Evolutionary conservation across 2,113 vertebrate genomes (phyloP), one percentile per base, ranked within the genome.

Genomic region (Dendrocopos noguchii): DNA sequence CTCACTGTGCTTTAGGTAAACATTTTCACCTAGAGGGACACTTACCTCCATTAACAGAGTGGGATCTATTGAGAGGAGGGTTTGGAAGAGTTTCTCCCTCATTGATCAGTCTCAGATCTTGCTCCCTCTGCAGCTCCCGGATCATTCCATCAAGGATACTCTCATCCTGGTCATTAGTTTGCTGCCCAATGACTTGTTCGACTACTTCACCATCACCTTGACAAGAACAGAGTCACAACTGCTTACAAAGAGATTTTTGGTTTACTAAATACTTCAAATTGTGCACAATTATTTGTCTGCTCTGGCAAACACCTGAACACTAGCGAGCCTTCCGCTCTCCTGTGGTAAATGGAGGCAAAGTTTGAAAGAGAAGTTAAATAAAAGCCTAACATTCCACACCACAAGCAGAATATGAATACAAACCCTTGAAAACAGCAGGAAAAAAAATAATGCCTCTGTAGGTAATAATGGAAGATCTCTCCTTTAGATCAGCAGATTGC

Each of bases 101-200:
- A 25, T 96, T 97, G 55, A 97, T 96, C 21, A 97, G 96, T 28
- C 96, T 97, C 73, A 97, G 94, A 87, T 99, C 98, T 94, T 99
- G 99, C 87, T 99, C 98, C 84, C 98, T 97, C 95, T 99, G 99
- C 36, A 99, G 95, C 94, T 99, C 98, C 67, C 99, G 98, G 96
- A 99, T 99, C 92, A 99, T 98, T 77, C 98, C 98, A 95, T 99
- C 99, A 79, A 99, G 97, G n/a, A 99, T 97, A 84, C 98, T 99
- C 84, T 98, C 98, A 94, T 98, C 98, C 64, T 98, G 98, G 84
- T 98, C 98, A 57, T 97, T 98, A 24, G 98, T 99, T 95, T 99
- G 99, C 95, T 99, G 99, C 57, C 99, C 99, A 36, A 99, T 99
- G 78, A 99, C 99, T 97, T 99, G 99, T 95, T 99, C 99, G 66